phyloP scores from a whole-genome alignment of 2,888 invertebrate genomes.

The Polylopha cassiicola region DNA sequence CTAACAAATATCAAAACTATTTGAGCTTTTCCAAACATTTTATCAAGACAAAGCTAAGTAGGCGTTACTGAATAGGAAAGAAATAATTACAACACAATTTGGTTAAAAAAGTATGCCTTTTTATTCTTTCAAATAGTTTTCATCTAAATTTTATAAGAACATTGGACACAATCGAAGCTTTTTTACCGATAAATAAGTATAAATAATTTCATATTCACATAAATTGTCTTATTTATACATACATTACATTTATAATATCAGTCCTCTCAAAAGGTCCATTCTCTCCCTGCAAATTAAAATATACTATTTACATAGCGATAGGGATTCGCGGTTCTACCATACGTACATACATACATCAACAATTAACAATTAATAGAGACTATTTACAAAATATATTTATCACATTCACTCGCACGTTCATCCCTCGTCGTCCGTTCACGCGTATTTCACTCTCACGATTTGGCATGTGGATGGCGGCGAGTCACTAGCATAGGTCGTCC shows the following conservation, averaged over 20 bases:
- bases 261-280: constrained; percentile 78
- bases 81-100: constrained; percentile 58
- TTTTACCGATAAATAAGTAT: constrained; percentile 78
- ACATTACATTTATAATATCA: constrained; percentile 78
- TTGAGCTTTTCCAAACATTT: too few relatives aligned
- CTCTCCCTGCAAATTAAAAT: constrained; percentile 77
- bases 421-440: constrained; percentile 57
- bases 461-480: constrained; percentile 73
- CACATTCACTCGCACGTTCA: constrained; percentile 55
- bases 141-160: constrained; percentile 78
- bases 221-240: constrained; percentile 76
- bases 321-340: constrained; percentile 74
- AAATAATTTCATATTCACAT: constrained; percentile 78
- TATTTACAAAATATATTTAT: constrained; percentile 74
- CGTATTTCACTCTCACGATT: constrained; percentile 66
- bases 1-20: too few relatives aligned
- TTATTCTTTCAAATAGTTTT: constrained; percentile 77
- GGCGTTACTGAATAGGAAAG: constrained; percentile 4
- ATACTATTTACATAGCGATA: constrained; percentile 76
- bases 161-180: constrained; percentile 78
- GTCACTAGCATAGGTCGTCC: constrained; percentile 68
- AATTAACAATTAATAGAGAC: constrained; percentile 77
- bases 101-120: constrained; percentile 78
- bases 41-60: too few relatives aligned
- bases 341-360: constrained; percentile 75